Evolutionary conservation across 2,113 vertebrate genomes (phyloP), one percentile per base, ranked within the genome.

Genomic region (Sclerurus mexicanus): DNA sequence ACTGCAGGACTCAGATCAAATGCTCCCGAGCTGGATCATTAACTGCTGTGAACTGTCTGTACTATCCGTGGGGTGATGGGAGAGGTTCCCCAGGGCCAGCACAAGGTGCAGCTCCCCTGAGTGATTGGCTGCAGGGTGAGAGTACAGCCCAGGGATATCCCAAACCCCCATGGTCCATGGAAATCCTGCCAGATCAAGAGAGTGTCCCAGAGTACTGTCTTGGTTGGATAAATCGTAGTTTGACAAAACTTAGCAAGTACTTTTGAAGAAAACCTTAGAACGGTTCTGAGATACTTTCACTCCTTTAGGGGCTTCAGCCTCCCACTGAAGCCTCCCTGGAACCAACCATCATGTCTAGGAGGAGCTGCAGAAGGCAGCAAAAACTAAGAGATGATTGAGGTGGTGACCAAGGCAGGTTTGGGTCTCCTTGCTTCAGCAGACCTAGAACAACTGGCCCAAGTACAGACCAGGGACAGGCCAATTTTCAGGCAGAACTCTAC

Each of bases 41-140:
- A 10, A 9, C 71, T 47, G 67, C 35, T 52, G 66, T 6, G 0
- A 6, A 5, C 33, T n/a, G 30, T 4, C 4, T 17, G 31, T 35
- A n/a, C 42, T 24, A 7, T 12, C 46, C 46, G 17, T 4, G 22
- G 0, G 4, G 8, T 0, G 3, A 17, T 27, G 59, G 47, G 1
- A 16, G 50, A 33, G 22, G 63, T 2, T 72, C 47, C 59, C 24
- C 58, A 9, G 67, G 44, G 50, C 7, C 40, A 66, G 60, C 1
- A 0, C 27, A 33, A 31, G 56, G 68, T 3, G 2, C 69, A 72
- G 67, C 28, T 46, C 9, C 39, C 4, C 19, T 0, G 1, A 68
- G 74, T 2, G 1, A 9, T 27, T 59, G 59, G 58, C 46, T 86
- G 60, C 4, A 13, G 39, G 14, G 10, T 30, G 33, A 30, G 53